These are phyloP conservation scores for Micronycteris hirsuta DNA, from an alignment of 2,113 vertebrate genomes.

Conservation along the genomic window DNA sequence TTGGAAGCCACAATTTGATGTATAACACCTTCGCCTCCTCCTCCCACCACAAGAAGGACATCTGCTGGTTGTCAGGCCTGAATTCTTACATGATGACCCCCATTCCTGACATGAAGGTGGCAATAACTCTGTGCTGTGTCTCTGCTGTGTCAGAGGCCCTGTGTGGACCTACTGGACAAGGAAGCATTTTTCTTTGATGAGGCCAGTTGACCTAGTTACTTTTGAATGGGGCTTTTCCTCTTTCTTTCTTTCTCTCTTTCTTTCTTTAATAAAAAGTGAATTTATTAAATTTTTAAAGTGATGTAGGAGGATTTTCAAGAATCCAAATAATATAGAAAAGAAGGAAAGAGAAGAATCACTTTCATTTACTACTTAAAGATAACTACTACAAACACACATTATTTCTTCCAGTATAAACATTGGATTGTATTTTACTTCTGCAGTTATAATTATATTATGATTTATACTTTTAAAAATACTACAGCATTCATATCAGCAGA, in stretches of 20 bases:
- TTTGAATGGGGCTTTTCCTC: too few relatives aligned
- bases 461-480: neutral
- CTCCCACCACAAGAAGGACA: neutral
- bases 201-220: neutral
- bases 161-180: neutral
- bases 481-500: neutral
- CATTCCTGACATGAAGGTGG: accelerated
- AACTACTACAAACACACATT: neutral
- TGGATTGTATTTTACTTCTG: neutral
- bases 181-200: neutral
- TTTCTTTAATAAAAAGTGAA: neutral
- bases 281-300: neutral
- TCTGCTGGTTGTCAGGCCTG: neutral
- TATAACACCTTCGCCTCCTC: neutral
- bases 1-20: neutral
- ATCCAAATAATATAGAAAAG: slow-evolving; percentile 29
- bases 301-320: neutral
- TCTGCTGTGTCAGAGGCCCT: neutral
- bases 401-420: neutral
- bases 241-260: neutral
- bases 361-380: neutral
- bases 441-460: neutral
- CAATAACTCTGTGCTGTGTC: too few relatives aligned
- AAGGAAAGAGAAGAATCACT: neutral
- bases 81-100: neutral